Base-by-base conservation (phyloP, 2,797 vertebrate species). In the Danio kyathit region DNA sequence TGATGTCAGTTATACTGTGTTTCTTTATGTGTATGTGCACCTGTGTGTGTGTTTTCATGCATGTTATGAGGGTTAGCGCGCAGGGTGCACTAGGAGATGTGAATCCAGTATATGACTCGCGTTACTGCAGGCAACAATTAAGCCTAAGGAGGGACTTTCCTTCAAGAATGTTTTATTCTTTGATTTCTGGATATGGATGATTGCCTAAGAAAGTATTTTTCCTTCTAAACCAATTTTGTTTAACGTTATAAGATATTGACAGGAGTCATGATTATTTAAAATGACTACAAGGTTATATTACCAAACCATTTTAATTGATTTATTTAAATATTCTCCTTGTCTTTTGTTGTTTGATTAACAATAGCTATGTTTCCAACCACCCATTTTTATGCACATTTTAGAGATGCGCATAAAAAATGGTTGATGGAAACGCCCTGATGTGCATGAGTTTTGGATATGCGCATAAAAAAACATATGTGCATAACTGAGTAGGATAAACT, bases 1-100 rank as follows among this genome's bases (percentile, higher is more conserved):
- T 88, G 84, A 90, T 92, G 90, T 90, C 86, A 83, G 69, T 86
- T 89, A 54, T 64, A 17, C 48, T 60, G 40, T 46, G 46, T 40
- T 46, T 71, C 57, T 82, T 70, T 14, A 49, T 69, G 56, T 71
- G 61, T 48, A 7, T 57, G 63, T 81, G 54, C 44, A 46, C 9
- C 6, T 48, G 51, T 61, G 17, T 79, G 69, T 71, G 67, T 44
- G 83, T 43, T 38, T 65, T 41, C 29, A 5, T 52, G 14, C 65
- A 71, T 66, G 77, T 48, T 52, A 52, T 10, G n/a, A 4, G 13
- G 17, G 43, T 61, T 40, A 7, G 41, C 76, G 69, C 64, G 82
- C 82, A 73, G 82, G 82, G 80, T 56, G 59, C 19, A 49, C 14
- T 21, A 14, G 29, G 43, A 72, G 63, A 73, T 64, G 5, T 74